Evolutionary conservation across 2,888 invertebrate species (phyloP), one percentile per base, ranked within the genome.

Genomic region (Latrodectus elegans): DNA sequence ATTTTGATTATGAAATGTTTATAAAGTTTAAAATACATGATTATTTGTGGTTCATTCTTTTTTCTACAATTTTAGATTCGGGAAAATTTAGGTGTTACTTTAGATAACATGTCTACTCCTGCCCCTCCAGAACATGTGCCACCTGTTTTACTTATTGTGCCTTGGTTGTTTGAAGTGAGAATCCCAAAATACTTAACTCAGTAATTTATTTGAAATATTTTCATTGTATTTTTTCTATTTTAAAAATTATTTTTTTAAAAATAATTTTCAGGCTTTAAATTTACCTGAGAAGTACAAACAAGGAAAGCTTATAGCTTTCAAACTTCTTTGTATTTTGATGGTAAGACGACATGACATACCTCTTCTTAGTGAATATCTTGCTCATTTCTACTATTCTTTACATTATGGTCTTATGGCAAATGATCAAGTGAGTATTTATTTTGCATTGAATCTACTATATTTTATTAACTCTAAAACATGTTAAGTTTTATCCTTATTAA

Each of bases 121-220:
- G 93, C 94, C 53, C 94, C 95, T 15, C 96, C 96, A 2, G 94
- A 95, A 88, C 93, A 96, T 78, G 95, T 96, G 89, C 97, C 97
- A 78, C 98, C 98, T 0, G 93, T 97, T 90, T 95, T 96, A 89
- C 94, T 97, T 89, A 95, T 98, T 91, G 95, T 97, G 71, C 97
- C 98, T 22, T 99, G 98, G 98, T 97, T 98, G 92, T 97, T 98
- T 92, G 96, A 97, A 92, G 97, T 97, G 91, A 84, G 38, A 26
- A 4, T 71, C 14, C 17, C 12, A 8, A 12, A 52, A 22, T 22
- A 15, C 4, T 75, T 26, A 22, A 26, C 14, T 38, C 0, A 60
- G 60, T 55, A 10, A 11, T 60, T 75, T 75, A 9, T 26, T 8
- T 22, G 10, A 38, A 12, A 9, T 73, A 53, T 22, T 53, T 49